Conservation (phyloP, 2,113 vertebrate genomes). For the Aegotheles bennettii region DNA sequence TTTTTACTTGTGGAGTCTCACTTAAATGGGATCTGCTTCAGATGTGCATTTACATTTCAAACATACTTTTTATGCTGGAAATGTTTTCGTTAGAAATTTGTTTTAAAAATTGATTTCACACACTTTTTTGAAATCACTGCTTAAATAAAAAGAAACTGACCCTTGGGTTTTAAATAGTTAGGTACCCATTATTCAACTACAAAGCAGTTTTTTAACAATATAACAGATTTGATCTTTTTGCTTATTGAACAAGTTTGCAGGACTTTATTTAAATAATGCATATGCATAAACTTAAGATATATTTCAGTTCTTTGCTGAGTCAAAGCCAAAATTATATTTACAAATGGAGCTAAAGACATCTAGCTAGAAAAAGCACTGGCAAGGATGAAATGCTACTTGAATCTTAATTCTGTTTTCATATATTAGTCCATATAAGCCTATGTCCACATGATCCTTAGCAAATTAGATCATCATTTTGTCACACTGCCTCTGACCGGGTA, state of each 20-base stretch:
- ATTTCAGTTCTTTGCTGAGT: neutral
- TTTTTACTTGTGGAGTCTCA: neutral
- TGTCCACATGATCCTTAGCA: neutral
- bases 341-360: neutral
- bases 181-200: neutral
- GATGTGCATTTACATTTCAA: slow-evolving; percentile 13
- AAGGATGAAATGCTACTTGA: slow-evolving; percentile 14
- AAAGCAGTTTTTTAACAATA: neutral
- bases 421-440: neutral
- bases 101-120: neutral
- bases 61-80: neutral
- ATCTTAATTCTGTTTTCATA: slow-evolving; percentile 7
- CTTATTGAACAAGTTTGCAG: neutral
- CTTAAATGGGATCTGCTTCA: neutral
- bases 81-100: neutral
- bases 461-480: neutral
- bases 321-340: neutral
- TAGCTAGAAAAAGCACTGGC: neutral
- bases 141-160: neutral
- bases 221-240: neutral
- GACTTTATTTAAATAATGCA: neutral
- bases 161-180: neutral
- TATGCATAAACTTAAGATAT: neutral
- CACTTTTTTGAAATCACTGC: neutral
- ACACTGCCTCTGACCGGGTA: neutral